A percentile compares a stretch with the other conserved stretches of the same genome.
These are phyloP conservation scores for Nebria brevicollis DNA, from an alignment of 2,888 invertebrate species.

Conservation along the genomic window DNA sequence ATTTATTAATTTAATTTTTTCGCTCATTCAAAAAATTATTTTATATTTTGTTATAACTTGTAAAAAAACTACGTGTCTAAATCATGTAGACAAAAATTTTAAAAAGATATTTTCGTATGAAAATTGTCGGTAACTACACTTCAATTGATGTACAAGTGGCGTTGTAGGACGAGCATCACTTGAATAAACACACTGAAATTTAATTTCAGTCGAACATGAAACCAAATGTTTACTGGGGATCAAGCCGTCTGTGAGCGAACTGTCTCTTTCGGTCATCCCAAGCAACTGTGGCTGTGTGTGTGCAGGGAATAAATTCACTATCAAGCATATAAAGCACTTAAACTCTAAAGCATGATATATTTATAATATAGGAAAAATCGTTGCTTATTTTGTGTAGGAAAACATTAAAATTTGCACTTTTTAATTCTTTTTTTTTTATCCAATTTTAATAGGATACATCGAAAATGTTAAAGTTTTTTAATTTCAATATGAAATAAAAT, in stretches of 20 bases:
- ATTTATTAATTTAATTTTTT: too few relatives aligned
- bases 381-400: too few relatives aligned
- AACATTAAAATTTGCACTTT: too few relatives aligned
- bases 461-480: too few relatives aligned
- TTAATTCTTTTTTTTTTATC: too few relatives aligned
- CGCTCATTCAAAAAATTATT: too few relatives aligned
- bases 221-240: conserved; percentile 34
- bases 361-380: background rate
- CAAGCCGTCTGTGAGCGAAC: background rate
- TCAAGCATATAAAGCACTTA: background rate
- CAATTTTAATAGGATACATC: too few relatives aligned
- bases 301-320: background rate
- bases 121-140: background rate
- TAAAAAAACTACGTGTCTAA: too few relatives aligned
- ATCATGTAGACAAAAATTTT: too few relatives aligned
- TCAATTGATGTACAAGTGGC: conserved; percentile 11
- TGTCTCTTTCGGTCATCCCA: background rate
- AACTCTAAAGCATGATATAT: background rate
- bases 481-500: too few relatives aligned
- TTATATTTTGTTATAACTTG: too few relatives aligned
- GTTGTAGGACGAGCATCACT: conserved; percentile 28
- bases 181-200: conserved; percentile 34
- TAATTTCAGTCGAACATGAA: conserved; percentile 32
- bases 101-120: background rate
- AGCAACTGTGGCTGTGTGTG: background rate